Base-by-base conservation (phyloP, 2,888 invertebrate species). In the Cerastoderma edule region DNA sequence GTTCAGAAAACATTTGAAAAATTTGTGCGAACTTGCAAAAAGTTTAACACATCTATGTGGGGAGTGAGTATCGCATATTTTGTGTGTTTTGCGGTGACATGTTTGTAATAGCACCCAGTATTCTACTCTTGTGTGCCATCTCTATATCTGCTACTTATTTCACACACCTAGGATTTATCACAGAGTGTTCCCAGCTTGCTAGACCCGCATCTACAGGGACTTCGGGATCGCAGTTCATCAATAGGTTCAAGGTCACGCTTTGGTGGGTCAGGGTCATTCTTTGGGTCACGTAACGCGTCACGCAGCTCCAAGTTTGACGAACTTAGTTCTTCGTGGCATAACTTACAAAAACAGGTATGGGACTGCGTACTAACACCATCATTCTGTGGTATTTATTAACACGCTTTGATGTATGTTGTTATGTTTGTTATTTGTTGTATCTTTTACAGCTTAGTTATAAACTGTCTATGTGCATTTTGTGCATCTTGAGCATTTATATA, bases 261-360 rank as follows among this genome's bases (percentile, higher is more conserved):
- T 67, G 75, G 76, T 64, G 77, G 76, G 54, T 75, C 78, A 75
- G 75, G 76, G 75, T 79, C 78, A 56, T 69, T 79, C 57, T 67
- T 74, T 10, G 77, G 76, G 35, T 82, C 81, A 75, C 77, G 70
- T 66, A 68, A 57, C 67, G 71, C 68, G 22, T 80, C 80, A 60
- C 72, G 75, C 46, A 78, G 83, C 74, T 68, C 81, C 69, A 80
- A 80, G 72, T 79, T 87, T 75, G 83, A 77, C 72, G 83, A 88
- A 60, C 83, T 89, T 53, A 88, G 86, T 75, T 67, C 82, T 30
- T 88, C 89, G 44, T 90, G 89, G 89, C 87, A 84, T 76, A 86
- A 83, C 56, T 84, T 90, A 56, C 89, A 89, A 71, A 79, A 79
- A 75, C 90, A 90, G 88, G 89, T 90, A 85, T 53, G 57, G 54